These are phyloP conservation scores for Lophura nycthemera DNA, from an alignment of 2,113 vertebrate genomes.

Conservation along the genomic window DNA sequence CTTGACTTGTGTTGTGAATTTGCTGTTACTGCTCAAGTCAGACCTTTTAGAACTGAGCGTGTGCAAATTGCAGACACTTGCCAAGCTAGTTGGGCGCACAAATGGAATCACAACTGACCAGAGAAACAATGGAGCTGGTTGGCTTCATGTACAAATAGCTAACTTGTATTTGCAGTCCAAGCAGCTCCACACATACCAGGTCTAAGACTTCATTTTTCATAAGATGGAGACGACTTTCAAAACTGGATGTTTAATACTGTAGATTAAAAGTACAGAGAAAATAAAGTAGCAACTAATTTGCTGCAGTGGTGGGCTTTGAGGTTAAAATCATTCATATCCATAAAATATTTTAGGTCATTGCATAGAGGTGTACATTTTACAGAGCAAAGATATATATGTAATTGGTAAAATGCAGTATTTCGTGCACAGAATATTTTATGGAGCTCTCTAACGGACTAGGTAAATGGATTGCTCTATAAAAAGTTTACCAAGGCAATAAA, in stretches of 20 bases:
- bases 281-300: background rate
- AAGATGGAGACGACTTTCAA: background rate
- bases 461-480: constrained; percentile 56
- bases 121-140: background rate
- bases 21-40: background rate
- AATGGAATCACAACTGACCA: background rate
- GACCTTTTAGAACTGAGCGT: background rate
- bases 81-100: background rate
- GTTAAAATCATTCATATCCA: background rate
- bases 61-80: background rate
- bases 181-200: background rate
- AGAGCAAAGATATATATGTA: background rate
- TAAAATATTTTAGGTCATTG: constrained; percentile 28
- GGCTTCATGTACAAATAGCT: background rate
- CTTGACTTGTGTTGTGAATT: background rate
- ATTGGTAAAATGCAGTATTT: constrained; percentile 14
- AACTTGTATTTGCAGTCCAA: background rate
- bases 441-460: constrained; percentile 47
- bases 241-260: background rate
- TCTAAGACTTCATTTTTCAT: background rate
- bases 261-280: constrained; percentile 2
- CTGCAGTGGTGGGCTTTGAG: background rate
- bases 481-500: constrained; percentile 67
- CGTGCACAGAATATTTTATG: constrained; percentile 55
- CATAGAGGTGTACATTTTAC: constrained; percentile 16